Evolutionary conservation across 1,140 invertebrate genomes (phyloP).

Genomic region (Heliconius himera): DNA sequence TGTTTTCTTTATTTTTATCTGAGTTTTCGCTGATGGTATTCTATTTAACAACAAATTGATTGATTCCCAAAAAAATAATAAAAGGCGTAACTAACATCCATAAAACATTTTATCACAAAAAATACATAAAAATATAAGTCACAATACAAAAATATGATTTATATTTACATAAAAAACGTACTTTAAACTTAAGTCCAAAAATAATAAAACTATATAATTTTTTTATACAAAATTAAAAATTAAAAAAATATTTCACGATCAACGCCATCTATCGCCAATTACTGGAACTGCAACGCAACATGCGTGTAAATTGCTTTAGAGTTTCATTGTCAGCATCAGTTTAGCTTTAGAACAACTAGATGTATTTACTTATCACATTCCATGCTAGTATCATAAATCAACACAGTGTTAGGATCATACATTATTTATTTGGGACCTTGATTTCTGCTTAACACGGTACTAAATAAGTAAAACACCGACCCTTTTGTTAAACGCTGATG

Average conservation of each 20-base stretch:
- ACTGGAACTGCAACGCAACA: constrained; percentile 20
- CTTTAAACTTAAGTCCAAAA: too few relatives aligned
- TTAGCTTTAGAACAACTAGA: constrained; percentile 57
- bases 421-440: constrained; percentile 43
- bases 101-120: too few relatives aligned
- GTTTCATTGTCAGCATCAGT: constrained; percentile 43
- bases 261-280: constrained; percentile 38
- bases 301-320: constrained; percentile 24
- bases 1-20: too few relatives aligned
- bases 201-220: background rate
- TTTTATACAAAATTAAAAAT: background rate
- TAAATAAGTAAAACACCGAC: constrained; percentile 28
- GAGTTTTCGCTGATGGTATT: too few relatives aligned
- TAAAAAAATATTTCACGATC: background rate
- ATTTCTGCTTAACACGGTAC: constrained; percentile 33
- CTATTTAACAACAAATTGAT: too few relatives aligned
- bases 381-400: constrained; percentile 10
- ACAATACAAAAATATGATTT: too few relatives aligned
- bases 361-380: constrained; percentile 48
- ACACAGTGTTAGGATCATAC: constrained; percentile 39
- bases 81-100: too few relatives aligned
- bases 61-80: too few relatives aligned
- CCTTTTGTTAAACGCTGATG: constrained; percentile 22
- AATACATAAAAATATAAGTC: too few relatives aligned
- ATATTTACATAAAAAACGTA: too few relatives aligned